phyloP scores from a whole-genome alignment of 2,797 vertebrate genomes.

The Benthosema pterotum region DNA sequence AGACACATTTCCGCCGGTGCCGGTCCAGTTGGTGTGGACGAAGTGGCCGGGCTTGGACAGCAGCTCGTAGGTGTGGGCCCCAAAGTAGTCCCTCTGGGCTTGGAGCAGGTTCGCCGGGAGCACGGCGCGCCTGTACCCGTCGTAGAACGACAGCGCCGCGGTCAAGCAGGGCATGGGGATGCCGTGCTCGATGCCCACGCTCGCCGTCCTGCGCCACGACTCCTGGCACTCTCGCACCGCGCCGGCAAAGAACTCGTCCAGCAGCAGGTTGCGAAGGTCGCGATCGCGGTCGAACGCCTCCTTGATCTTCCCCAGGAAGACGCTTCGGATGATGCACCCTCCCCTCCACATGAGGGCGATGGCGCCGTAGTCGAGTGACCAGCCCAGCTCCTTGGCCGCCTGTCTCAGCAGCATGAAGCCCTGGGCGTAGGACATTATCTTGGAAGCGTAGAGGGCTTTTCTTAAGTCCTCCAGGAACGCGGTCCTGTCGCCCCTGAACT shows the following conservation, averaged over 20 bases:
- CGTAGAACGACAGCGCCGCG: constrained; percentile 95
- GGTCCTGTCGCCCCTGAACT: constrained; percentile 84
- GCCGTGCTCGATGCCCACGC: constrained; percentile 89
- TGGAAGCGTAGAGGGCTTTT: constrained; percentile 96
- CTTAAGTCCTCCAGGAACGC: constrained; percentile 94
- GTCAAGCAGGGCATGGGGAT: constrained; percentile 98
- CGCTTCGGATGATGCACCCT: constrained; percentile 97
- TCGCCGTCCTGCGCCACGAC: constrained; percentile 89
- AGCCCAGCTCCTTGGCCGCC: constrained; percentile 91
- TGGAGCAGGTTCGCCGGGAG: constrained; percentile 96
- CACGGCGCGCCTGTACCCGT: constrained; percentile 90
- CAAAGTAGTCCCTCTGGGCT: constrained; percentile 98
- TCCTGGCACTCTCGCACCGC: constrained; percentile 93
- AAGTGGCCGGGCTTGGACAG: constrained; percentile 85
- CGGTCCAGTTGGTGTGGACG: constrained; percentile 98
- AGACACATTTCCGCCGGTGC: constrained; percentile 90
- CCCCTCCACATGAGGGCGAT: constrained; percentile 99
- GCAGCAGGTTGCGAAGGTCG: constrained; percentile 88
- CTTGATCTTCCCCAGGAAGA: constrained; percentile 96
- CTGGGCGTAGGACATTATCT: constrained; percentile 97
- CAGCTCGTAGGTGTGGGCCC: constrained; percentile 95
- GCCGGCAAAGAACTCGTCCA: constrained; percentile 90
- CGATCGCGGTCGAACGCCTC: constrained; percentile 92
- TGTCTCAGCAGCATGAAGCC: constrained; percentile 97
- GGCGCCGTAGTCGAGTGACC: constrained; percentile 93